These are phyloP conservation scores for Phthorimaea operculella DNA, from an alignment of 1,140 invertebrate genomes.

Conservation along the genomic window DNA sequence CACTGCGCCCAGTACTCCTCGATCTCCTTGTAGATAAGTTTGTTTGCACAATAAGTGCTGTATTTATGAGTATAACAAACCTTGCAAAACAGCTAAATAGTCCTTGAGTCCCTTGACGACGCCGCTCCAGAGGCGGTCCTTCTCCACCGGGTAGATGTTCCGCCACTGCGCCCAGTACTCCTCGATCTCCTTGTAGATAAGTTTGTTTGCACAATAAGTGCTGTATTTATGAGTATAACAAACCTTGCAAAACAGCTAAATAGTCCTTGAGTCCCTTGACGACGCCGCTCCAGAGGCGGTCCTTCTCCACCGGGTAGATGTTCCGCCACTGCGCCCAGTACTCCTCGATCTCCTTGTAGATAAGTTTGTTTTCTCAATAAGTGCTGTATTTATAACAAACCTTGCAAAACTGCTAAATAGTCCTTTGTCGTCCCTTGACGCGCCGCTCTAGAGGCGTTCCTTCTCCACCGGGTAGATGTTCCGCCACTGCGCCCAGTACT, in stretches of 20 bases:
- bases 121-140: conserved; percentile 54
- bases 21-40: conserved; percentile 49
- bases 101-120: conserved; percentile 48
- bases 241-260: conserved; percentile 49
- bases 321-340: conserved; percentile 55
- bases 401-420: conserved; percentile 50
- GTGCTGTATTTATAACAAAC: too few species aligned
- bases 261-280: conserved; percentile 48
- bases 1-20: conserved; percentile 49
- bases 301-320: conserved; percentile 44
- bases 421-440: conserved; percentile 42
- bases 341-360: conserved; percentile 42
- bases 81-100: conserved; percentile 50
- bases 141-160: conserved; percentile 42
- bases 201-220: too few species aligned
- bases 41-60: too few species aligned
- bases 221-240: too few species aligned
- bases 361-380: too few species aligned
- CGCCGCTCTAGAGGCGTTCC: conserved; percentile 52
- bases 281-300: conserved; percentile 55
- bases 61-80: conserved; percentile 15
- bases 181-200: conserved; percentile 43
- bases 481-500: conserved; percentile 53
- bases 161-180: conserved; percentile 54
- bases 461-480: conserved; percentile 46